Conservation (phyloP, 1,140 invertebrate genomes). For the Pteromalus puparum region DNA sequence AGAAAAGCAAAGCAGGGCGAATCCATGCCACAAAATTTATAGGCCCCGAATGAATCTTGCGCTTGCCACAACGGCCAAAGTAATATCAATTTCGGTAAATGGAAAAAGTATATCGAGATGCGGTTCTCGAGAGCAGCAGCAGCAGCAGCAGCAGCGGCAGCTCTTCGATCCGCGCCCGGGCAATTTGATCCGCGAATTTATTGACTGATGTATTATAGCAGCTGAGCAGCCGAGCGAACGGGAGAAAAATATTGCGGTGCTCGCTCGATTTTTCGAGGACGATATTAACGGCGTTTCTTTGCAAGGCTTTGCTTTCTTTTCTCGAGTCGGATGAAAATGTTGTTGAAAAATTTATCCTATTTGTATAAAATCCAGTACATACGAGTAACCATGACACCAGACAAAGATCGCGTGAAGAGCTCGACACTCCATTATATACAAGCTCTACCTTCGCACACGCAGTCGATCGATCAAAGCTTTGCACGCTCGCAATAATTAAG, state of each 20-base stretch:
- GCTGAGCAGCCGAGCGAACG: conserved; percentile 1
- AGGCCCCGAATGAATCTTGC: conserved; percentile 22
- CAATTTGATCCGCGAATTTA: conserved; percentile 60
- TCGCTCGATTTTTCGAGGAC: conserved; percentile 19
- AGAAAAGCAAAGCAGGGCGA: conserved; percentile 3
- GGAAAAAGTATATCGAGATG: conserved; percentile 71
- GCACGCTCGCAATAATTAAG: no score
- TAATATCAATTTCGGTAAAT: conserved; percentile 72
- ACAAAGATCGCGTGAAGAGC: no score
- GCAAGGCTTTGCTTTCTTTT: background rate
- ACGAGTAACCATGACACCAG: no score
- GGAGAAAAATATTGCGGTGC: conserved; percentile 19
- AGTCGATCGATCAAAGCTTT: no score
- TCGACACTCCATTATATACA: no score
- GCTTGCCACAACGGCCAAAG: conserved; percentile 17
- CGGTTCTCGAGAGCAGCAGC: conserved; percentile 34
- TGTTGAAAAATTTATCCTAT: no score
- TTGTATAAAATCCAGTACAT: no score
- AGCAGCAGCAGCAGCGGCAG: background rate
- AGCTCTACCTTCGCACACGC: no score
- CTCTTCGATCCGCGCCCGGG: conserved; percentile 21
- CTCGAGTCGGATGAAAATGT: no score
- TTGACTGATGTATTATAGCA: conserved; percentile 54
- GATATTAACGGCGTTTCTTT: background rate
- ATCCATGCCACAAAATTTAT: conserved; percentile 31